phyloP scores from a whole-genome alignment of 2,888 invertebrate species.

The Phlogophora meticulosa region DNA sequence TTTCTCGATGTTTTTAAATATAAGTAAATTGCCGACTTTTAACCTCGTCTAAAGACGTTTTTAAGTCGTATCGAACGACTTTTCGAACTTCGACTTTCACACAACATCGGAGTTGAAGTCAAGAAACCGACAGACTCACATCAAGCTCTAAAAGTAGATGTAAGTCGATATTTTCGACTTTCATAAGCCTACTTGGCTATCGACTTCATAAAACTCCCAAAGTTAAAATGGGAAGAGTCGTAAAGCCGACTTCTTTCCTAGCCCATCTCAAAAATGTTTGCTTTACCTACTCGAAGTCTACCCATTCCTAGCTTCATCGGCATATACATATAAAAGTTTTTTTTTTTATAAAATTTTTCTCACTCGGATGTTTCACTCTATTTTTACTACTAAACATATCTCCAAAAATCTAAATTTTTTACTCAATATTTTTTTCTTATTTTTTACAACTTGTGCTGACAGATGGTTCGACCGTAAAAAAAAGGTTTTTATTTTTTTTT shows the following conservation, averaged over 20 bases:
- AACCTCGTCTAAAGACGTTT: slow-evolving; percentile 68
- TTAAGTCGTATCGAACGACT: slow-evolving; percentile 56
- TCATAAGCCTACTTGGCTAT: slow-evolving; percentile 27
- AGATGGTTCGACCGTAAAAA: slow-evolving; percentile 80
- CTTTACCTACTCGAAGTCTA: slow-evolving; percentile 59
- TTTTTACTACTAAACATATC: slow-evolving; percentile 88
- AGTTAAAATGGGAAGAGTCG: slow-evolving; percentile 59
- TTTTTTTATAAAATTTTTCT: slow-evolving; percentile 67
- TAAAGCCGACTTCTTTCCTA: slow-evolving; percentile 55
- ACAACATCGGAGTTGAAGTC: slow-evolving; percentile 50
- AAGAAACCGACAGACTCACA: slow-evolving; percentile 41
- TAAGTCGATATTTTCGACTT: slow-evolving; percentile 50
- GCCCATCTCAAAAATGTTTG: slow-evolving; percentile 62
- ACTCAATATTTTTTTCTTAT: slow-evolving; percentile 81
- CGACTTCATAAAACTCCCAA: slow-evolving; percentile 45
- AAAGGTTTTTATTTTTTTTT: slow-evolving; percentile 58
- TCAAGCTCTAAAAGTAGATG: slow-evolving; percentile 54
- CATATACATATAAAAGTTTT: slow-evolving; percentile 67
- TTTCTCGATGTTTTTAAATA: slow-evolving; percentile 65
- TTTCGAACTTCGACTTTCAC: slow-evolving; percentile 41
- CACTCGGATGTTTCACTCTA: slow-evolving; percentile 68
- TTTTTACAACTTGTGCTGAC: slow-evolving; percentile 79
- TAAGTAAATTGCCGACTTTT: slow-evolving; percentile 56
- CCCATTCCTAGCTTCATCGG: slow-evolving; percentile 60
- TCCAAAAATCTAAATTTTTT: slow-evolving; percentile 89